These are phyloP conservation scores for Syngnathus acus DNA, from an alignment of 2,797 vertebrate species.

Conservation along the genomic window DNA sequence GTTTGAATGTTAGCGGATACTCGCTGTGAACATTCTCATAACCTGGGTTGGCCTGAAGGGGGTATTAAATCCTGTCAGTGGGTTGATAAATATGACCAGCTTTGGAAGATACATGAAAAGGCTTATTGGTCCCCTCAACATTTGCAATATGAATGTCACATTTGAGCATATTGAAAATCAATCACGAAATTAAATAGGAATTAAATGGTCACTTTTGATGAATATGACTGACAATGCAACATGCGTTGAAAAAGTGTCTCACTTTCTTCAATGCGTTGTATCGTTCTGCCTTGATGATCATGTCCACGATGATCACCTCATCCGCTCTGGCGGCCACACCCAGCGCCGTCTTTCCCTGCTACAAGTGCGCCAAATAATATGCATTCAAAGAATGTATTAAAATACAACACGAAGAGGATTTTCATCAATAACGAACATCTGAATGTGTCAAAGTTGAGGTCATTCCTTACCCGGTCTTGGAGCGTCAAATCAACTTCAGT, in stretches of 20 bases:
- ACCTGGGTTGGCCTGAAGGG: constrained; percentile 68
- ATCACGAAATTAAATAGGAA: neutral
- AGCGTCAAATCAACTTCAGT: constrained; percentile 70
- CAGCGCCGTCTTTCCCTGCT: constrained; percentile 83
- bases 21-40: constrained; percentile 51
- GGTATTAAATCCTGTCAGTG: constrained; percentile 66
- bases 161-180: constrained; percentile 27
- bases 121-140: constrained; percentile 8
- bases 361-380: neutral
- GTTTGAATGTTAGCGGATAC: constrained; percentile 78
- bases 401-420: neutral
- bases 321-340: constrained; percentile 79
- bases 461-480: constrained; percentile 70
- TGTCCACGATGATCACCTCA: constrained; percentile 79
- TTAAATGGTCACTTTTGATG: constrained; percentile 4
- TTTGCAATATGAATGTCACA: constrained; percentile 42
- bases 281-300: constrained; percentile 92
- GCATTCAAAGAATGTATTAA: neutral
- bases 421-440: neutral
- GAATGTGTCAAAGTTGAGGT: neutral
- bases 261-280: constrained; percentile 75
- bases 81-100: constrained; percentile 56
- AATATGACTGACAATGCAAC: neutral
- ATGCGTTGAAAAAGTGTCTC: constrained; percentile 34
- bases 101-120: constrained; percentile 7